Conservation (phyloP, 2,888 invertebrate genomes). For the Apamea epomidion region DNA sequence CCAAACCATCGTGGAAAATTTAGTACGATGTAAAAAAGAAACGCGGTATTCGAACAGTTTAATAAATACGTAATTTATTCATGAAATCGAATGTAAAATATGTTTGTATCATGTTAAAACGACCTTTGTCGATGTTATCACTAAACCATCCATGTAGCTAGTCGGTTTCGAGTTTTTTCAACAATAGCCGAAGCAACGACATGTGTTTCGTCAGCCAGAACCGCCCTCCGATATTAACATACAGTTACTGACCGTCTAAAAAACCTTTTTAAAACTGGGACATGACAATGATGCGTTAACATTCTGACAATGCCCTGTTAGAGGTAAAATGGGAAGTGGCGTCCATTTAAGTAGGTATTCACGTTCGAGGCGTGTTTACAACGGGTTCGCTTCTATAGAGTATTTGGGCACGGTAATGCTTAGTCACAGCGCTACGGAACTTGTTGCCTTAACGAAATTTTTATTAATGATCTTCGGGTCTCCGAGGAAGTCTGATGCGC, state of each 20-base stretch:
- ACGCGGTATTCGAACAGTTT: conserved; percentile 31
- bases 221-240: conserved; percentile 84
- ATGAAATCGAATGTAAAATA: conserved; percentile 66
- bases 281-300: conserved; percentile 88
- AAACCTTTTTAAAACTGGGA: conserved; percentile 85
- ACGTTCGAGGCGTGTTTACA: conserved; percentile 66
- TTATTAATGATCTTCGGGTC: conserved; percentile 78
- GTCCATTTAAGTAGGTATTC: conserved; percentile 76
- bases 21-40: conserved; percentile 21
- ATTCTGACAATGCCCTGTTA: conserved; percentile 84
- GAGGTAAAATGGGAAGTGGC: conserved; percentile 81
- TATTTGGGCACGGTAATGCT: conserved; percentile 71
- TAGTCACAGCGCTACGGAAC: conserved; percentile 77
- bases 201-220: conserved; percentile 86
- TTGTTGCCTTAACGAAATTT: conserved; percentile 82
- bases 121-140: conserved; percentile 76
- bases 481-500: conserved; percentile 68
- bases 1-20: not conserved
- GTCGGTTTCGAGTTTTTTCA: conserved; percentile 79
- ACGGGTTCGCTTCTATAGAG: conserved; percentile 45
- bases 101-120: conserved; percentile 66
- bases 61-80: conserved; percentile 65
- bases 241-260: conserved; percentile 80
- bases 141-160: conserved; percentile 75
- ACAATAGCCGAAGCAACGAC: conserved; percentile 83